Evolutionary conservation across 1,140 invertebrate genomes (phyloP).

Genomic region (Nasonia vitripennis): DNA sequence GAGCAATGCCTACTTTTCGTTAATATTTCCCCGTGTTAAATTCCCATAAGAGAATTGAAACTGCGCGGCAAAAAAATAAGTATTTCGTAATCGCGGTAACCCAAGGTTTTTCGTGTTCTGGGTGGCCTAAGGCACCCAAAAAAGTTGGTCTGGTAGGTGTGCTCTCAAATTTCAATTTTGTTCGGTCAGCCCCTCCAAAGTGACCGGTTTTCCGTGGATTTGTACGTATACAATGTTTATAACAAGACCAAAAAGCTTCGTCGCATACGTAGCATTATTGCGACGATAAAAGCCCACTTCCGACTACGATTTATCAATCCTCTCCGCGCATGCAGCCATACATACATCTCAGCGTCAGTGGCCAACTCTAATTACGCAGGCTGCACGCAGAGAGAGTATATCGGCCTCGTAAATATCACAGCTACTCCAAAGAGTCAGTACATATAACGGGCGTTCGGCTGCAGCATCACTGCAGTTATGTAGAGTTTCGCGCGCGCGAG

Average conservation of each 20-base stretch:
- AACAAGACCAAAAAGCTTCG: neutral
- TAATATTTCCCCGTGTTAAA: too few relatives aligned
- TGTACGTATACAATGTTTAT: too few relatives aligned
- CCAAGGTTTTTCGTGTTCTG: too few relatives aligned
- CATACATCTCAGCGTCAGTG: neutral
- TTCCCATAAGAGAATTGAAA: too few relatives aligned
- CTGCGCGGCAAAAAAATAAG: too few relatives aligned
- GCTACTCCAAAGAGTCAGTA: neutral
- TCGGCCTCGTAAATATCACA: neutral
- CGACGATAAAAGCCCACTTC: neutral
- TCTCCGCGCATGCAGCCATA: neutral
- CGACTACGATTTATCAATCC: neutral
- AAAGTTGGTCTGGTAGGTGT: too few relatives aligned
- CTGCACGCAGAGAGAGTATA: neutral
- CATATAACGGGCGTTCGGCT: neutral
- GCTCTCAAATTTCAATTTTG: too few relatives aligned
- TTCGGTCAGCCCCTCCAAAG: too few relatives aligned
- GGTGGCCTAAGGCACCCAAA: too few relatives aligned
- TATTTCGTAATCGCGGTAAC: too few relatives aligned
- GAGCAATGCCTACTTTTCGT: too few relatives aligned
- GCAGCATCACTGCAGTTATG: constrained; percentile 3
- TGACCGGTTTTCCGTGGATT: too few relatives aligned
- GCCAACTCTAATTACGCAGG: neutral
- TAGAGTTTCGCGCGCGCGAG: neutral
- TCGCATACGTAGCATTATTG: neutral